Evolutionary conservation across 2,888 invertebrate genomes (phyloP).

Genomic region (Zaprionus lineosus): DNA sequence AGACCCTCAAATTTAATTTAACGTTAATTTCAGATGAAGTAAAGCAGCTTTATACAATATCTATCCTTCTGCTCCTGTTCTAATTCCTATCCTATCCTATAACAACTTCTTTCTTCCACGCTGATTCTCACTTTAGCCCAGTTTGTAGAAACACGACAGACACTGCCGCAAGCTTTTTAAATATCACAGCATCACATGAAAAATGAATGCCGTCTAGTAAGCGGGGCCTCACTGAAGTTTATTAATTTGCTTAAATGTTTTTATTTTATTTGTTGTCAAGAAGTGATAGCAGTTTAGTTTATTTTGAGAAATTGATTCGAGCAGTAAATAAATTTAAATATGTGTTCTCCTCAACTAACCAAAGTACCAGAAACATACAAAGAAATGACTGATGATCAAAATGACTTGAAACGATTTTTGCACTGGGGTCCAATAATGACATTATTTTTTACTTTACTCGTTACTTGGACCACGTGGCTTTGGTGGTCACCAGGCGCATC

Average conservation of each 20-base stretch:
- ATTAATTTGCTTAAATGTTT: too few relatives aligned
- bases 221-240: too few relatives aligned
- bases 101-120: too few relatives aligned
- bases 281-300: too few relatives aligned
- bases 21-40: conserved; percentile 74
- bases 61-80: neutral
- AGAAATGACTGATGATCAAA: conserved; percentile 9
- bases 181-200: too few relatives aligned
- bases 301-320: too few relatives aligned
- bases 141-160: neutral
- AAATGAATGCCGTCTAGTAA: too few relatives aligned
- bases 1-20: conserved; percentile 76
- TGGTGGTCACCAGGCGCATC: conserved; percentile 92
- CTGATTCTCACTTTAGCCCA: too few relatives aligned
- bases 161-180: too few relatives aligned
- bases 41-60: conserved; percentile 50
- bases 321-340: neutral
- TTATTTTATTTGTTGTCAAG: too few relatives aligned
- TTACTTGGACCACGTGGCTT: conserved; percentile 91
- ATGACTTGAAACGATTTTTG: conserved; percentile 36
- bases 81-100: neutral
- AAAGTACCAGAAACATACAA: neutral
- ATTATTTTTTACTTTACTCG: conserved; percentile 7
- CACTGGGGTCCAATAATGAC: conserved; percentile 56
- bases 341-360: conserved; percentile 16